Base-by-base conservation (phyloP, 2,888 invertebrate species). In the Calameuta filiformis region DNA sequence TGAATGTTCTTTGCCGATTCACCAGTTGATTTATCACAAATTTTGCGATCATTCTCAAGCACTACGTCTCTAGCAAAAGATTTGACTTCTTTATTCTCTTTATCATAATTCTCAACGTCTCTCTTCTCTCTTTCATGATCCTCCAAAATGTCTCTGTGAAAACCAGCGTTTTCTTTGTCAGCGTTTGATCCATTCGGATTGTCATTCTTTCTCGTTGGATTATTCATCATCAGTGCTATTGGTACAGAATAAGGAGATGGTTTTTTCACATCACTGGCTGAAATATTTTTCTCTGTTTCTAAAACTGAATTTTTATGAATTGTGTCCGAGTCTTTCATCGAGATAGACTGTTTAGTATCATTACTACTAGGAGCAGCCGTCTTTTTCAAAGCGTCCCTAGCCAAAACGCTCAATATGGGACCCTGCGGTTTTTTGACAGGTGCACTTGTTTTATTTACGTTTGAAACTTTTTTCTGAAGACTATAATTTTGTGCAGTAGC, bases 61-160 rank as follows among this genome's bases (percentile, higher is more conserved):
- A 73, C 73, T 73, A 68, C 71, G 76, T 69, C 35, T 80, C 74
- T 23, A 56, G 30, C 23, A 35, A 37, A 73, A 77, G 80, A 73
- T 73, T 69, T 75, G 6, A 34, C 35, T 71, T 78, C 68, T 75
- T 77, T 80, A 40, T 76, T 71, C 69, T 80, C 77, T n/a, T 69
- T 78, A 75, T 79, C 73, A 31, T 76, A 73, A 4, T 4, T n/a
- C 35, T 79, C 40, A 15, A 81, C 73, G 56, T 87, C 85, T 23
- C 90, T 84, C 77, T 90, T 91, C 6, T 87, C 87, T 77, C 91
- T 87, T n/a, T 87, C 84, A 35, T 83, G 85, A 73, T 86, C 83
- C 73, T 88, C 85, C 73, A 89, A 81, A 83, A 89, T 89, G 75
- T 90, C 89, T 76, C 88, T 85, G 23, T 78, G 84, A 33, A 83